These are phyloP conservation scores for Poecilobothrus nobilitatus DNA, from an alignment of 2,888 invertebrate genomes.

Conservation along the genomic window DNA sequence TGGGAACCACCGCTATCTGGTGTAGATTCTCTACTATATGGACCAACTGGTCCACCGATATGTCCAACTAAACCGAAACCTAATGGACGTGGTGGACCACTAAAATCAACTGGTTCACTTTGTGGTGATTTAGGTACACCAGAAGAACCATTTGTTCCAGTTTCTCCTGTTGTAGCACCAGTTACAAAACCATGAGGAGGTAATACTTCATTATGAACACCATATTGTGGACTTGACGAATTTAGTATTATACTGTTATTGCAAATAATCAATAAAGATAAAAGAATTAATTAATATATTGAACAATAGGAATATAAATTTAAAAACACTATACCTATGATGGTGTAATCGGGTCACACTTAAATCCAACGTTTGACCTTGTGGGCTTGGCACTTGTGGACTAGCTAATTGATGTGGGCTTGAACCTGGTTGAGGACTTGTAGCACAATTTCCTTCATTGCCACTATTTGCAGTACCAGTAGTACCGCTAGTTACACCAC, in stretches of 20 bases:
- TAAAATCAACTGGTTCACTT: conserved; percentile 65
- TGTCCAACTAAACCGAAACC: conserved; percentile 48
- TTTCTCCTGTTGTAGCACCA: conserved; percentile 24
- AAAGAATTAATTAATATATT: not conserved
- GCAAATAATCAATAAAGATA: not conserved
- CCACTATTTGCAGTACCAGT: not conserved
- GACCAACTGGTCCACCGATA: conserved; percentile 55
- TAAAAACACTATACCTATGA: conserved; percentile 56
- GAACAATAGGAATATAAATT: conserved; percentile 22
- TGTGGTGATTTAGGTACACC: conserved; percentile 52
- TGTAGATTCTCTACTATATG: conserved; percentile 78
- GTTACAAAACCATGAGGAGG: conserved; percentile 51
- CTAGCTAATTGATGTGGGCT: conserved; percentile 77
- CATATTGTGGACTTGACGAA: conserved; percentile 50
- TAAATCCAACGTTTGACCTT: conserved; percentile 82
- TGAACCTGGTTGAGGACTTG: conserved; percentile 74
- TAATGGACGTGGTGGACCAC: conserved; percentile 56
- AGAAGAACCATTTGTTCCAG: conserved; percentile 34
- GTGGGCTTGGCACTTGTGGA: conserved; percentile 84
- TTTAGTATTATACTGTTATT: not conserved
- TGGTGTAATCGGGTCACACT: conserved; percentile 72
- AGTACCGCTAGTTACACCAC: not conserved
- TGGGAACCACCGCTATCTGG: conserved; percentile 84
- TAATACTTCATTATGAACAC: conserved; percentile 43
- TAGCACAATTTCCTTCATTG: not conserved